Conservation (phyloP, 2,113 vertebrate species). For the Hepsetus odoe region DNA sequence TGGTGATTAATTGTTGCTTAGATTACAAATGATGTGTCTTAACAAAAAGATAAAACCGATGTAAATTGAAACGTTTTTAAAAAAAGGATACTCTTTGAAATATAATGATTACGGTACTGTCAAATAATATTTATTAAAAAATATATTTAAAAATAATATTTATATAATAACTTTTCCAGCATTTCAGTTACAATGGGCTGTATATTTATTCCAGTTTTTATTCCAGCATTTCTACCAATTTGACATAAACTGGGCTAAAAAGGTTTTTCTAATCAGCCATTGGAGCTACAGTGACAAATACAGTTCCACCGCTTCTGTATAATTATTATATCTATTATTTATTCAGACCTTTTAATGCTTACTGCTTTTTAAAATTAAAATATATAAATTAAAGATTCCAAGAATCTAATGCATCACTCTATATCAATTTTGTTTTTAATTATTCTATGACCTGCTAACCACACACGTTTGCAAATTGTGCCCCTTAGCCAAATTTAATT, state of each 20-base stretch:
- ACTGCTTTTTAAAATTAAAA: neutral
- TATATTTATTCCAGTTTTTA: too few species aligned
- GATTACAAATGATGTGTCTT: too few species aligned
- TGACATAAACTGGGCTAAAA: neutral
- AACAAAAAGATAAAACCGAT: too few species aligned
- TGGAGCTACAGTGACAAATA: neutral
- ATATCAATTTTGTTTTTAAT: neutral
- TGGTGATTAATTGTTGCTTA: too few species aligned
- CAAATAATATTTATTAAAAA: too few species aligned
- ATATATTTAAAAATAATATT: too few species aligned
- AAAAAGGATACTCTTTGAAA: too few species aligned
- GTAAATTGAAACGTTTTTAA: too few species aligned
- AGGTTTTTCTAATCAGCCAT: neutral
- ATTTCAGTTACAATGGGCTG: too few species aligned
- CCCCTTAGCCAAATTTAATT: neutral
- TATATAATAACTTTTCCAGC: too few species aligned
- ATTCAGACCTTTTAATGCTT: neutral
- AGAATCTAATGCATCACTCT: neutral
- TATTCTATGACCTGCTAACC: neutral
- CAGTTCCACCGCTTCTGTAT: neutral
- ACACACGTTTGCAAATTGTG: neutral
- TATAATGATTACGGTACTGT: too few species aligned
- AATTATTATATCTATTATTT: neutral
- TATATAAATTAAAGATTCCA: neutral
- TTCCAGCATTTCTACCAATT: too few species aligned